Evolutionary conservation across 2,113 vertebrate genomes (phyloP).

Genomic region (Pteruthius melanotis): DNA sequence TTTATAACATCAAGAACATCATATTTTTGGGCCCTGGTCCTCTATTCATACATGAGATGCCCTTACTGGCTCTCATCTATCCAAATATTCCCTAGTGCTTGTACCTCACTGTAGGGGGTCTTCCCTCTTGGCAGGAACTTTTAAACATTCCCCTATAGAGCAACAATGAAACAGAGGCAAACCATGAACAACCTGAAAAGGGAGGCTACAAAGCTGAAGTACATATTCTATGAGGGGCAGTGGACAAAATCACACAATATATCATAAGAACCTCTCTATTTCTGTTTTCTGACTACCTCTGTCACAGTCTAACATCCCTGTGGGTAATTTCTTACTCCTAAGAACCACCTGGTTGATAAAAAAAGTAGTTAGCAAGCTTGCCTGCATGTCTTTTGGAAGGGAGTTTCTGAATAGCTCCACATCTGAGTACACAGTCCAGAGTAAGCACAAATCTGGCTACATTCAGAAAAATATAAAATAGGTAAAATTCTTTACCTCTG

Average conservation of each 20-base stretch:
- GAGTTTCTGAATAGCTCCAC: background rate
- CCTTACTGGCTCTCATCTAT: background rate
- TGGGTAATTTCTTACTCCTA: background rate
- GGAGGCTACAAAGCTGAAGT: background rate
- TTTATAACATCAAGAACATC: background rate
- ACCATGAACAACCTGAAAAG: background rate
- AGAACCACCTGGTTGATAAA: background rate
- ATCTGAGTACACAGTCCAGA: background rate
- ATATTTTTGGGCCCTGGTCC: background rate
- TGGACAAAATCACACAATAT: rapidly evolving
- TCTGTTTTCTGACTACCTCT: background rate
- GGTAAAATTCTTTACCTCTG: background rate
- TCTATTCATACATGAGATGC: background rate
- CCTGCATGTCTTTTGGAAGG: background rate
- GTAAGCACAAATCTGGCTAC: background rate
- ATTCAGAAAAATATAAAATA: background rate
- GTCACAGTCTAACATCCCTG: background rate
- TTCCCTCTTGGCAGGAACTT: background rate
- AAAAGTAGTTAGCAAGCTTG: background rate
- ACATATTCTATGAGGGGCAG: background rate
- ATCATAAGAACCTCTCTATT: background rate
- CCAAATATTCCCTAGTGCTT: background rate
- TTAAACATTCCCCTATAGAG: background rate
- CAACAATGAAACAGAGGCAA: background rate
- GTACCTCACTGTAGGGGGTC: background rate